Percentiles rank a stretch among this genome's conserved stretches.
phyloP scores from a whole-genome alignment of 2,797 vertebrate genomes.

The Parotocinclus haroldoi region DNA sequence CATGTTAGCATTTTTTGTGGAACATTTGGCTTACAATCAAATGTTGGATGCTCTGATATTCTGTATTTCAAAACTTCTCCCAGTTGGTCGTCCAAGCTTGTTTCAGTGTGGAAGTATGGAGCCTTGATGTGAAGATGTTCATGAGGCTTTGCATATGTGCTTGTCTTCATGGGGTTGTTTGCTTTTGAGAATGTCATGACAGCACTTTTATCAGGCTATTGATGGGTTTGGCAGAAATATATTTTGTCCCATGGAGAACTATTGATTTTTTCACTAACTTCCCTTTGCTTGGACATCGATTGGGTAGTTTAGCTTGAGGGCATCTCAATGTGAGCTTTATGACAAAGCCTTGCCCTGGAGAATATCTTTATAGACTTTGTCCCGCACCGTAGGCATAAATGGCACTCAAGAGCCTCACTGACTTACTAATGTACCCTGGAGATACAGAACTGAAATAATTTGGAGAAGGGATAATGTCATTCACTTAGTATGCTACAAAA shows the following conservation, averaged over 20 bases:
- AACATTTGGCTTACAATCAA: too few relatives aligned
- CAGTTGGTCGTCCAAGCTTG: too few relatives aligned
- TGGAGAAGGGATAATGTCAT: conserved; percentile 15
- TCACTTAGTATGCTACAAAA: neutral
- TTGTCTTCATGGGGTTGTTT: neutral
- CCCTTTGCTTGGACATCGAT: conserved; percentile 37
- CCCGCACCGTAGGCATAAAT: conserved; percentile 26
- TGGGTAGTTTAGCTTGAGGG: conserved; percentile 37
- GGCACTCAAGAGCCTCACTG: conserved; percentile 21
- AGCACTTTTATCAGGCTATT: conserved; percentile 30
- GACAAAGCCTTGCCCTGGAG: conserved; percentile 26
- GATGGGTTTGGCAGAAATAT: conserved; percentile 38
- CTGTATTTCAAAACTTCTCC: too few relatives aligned
- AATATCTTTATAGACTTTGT: conserved; percentile 35
- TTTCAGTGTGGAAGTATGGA: too few relatives aligned
- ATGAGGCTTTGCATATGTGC: too few relatives aligned
- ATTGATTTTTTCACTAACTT: conserved; percentile 51
- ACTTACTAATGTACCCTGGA: conserved; percentile 21
- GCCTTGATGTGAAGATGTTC: too few relatives aligned
- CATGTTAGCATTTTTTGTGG: too few relatives aligned
- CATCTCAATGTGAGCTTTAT: conserved; percentile 36
- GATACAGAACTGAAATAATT: conserved; percentile 30
- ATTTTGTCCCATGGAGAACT: conserved; percentile 46
- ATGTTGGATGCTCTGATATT: too few relatives aligned
- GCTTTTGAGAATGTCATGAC: conserved; percentile 1